A percentile compares a stretch with the other conserved stretches of the same genome.
phyloP scores from a whole-genome alignment of 2,888 invertebrate genomes.

The Heteromyza rotundicornis region DNA sequence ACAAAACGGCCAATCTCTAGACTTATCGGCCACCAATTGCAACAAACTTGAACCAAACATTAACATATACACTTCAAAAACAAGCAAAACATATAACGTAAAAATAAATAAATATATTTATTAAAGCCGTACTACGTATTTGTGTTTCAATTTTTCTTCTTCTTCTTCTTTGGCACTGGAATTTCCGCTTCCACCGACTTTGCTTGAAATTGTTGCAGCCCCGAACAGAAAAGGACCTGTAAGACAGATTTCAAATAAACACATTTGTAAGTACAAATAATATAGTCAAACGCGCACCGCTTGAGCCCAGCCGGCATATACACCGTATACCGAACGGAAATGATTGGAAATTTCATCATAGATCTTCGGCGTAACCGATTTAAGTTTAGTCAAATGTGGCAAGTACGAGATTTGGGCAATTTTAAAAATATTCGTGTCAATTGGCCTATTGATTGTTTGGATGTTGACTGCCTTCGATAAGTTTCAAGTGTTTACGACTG shows the following conservation, averaged over 20 bases:
- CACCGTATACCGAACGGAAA: slow-evolving; percentile 82
- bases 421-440: slow-evolving; percentile 96
- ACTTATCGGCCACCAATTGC: too few species aligned
- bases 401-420: slow-evolving; percentile 83
- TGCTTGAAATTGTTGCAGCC: slow-evolving; percentile 73
- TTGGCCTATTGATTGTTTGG: too few species aligned
- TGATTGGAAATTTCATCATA: slow-evolving; percentile 86
- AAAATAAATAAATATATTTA: too few species aligned
- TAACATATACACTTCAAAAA: too few species aligned
- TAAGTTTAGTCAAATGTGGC: slow-evolving; percentile 73
- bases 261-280: neutral
- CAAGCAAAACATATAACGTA: too few species aligned
- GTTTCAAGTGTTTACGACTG: too few species aligned
- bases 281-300: slow-evolving; percentile 69
- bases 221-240: slow-evolving; percentile 81
- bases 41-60: too few species aligned
- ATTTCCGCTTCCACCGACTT: neutral
- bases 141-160: neutral
- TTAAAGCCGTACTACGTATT: neutral
- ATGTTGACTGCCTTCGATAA: too few species aligned
- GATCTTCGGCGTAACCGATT: slow-evolving; percentile 80
- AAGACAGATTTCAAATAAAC: slow-evolving; percentile 39
- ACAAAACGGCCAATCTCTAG: too few species aligned
- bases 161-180: neutral
- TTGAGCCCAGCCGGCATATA: slow-evolving; percentile 94